Evolutionary conservation across 2,113 vertebrate genomes (phyloP), one percentile per base, ranked within the genome.

Genomic region (Catharus minimus): DNA sequence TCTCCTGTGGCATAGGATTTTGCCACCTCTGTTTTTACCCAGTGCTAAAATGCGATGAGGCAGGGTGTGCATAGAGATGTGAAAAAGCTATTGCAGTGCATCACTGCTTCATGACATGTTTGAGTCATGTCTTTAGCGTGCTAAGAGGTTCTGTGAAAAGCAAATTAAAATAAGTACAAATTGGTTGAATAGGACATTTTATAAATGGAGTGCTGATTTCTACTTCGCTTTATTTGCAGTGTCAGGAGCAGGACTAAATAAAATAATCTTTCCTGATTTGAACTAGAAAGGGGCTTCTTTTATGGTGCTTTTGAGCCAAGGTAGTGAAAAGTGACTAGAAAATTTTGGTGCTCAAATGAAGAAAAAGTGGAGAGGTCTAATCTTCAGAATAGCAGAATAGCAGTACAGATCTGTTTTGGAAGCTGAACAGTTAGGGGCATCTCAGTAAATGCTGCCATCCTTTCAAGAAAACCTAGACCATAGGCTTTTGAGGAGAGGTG

Each of bases 151-250:
- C 56, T 73, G 32, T 60, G 32, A 67, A 88, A 80, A 80, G 12
- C 41, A 73, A 73, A 88, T 88, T 41, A 56, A 89, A 95, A 83
- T 64, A 82, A 92, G 41, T 67, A 64, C 56, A 80, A 73, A 56
- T 50, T 67, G 10, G 3, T 53, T 73, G 16, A 22, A 84, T 36
- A 77, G 16, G 36, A 66, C 4, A 33, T 58, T 95, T 77, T 88
- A 38, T 44, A 85, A 88, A 75, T 28, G 15, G 27, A 66, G 13
- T 55, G 43, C 58, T 80, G 46, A 58, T 92, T 82, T 87, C 38
- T 30, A 39, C 58, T 73, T 28, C 57, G 14, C 16, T 77, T 18
- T 64, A 32, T 66, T 65, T 61, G 33, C 55, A 68, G 46, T 69
- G 55, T 61, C 52, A 50, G 66, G n/a, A 55, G 16, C 2, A 20